phyloP scores from a whole-genome alignment of 2,797 vertebrate species.

The Sylvilagus floridanus region DNA sequence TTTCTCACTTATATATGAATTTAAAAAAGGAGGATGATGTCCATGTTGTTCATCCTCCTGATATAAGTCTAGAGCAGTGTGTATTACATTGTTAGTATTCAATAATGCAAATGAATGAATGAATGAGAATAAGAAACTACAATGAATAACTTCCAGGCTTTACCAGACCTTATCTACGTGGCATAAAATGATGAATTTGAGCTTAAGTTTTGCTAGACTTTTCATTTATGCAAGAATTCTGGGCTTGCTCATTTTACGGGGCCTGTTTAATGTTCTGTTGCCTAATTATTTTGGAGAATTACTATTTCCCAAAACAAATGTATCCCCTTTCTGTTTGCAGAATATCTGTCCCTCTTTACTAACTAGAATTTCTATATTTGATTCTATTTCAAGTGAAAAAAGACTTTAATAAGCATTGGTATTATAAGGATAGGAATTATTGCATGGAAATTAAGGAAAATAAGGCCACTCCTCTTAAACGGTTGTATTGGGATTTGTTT shows the following conservation, averaged over 20 bases:
- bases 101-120: not conserved
- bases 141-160: not conserved
- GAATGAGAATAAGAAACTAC: not conserved
- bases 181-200: not conserved
- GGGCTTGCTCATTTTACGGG: not conserved
- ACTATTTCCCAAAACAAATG: not conserved
- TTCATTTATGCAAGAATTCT: not conserved
- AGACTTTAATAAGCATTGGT: not conserved
- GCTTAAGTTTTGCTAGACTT: not conserved
- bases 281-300: constrained; percentile 14
- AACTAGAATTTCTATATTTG: not conserved
- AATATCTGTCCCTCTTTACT: not conserved
- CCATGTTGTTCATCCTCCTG: not conserved
- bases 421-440: not conserved
- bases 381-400: not conserved
- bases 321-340: not conserved
- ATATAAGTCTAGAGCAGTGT: not conserved
- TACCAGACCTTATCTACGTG: not conserved
- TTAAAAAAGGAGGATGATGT: not conserved
- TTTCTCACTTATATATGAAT: not conserved
- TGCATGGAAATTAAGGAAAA: too few relatives aligned
- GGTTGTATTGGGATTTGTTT: not conserved
- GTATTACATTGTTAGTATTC: not conserved
- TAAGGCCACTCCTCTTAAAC: too few relatives aligned
- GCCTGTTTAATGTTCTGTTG: not conserved